Evolutionary conservation across 1,140 invertebrate species (phyloP).

Genomic region (Bombus haemorrhoidalis): DNA sequence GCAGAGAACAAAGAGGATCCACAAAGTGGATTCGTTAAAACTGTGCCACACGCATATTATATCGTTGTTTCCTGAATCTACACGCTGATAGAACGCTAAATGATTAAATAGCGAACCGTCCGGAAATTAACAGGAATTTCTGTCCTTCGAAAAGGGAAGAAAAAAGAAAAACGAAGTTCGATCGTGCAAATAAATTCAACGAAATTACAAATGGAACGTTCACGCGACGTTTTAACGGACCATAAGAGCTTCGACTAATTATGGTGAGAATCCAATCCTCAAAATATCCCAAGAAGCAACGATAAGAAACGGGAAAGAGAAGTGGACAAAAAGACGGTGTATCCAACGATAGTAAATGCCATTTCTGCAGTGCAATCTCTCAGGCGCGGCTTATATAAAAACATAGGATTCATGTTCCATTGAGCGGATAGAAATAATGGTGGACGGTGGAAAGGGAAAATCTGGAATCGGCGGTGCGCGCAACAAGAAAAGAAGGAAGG

Average conservation of each 20-base stretch:
- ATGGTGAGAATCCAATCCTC: neutral
- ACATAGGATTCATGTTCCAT: slow-evolving; percentile 57
- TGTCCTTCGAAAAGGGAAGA: too few species aligned
- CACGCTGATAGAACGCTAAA: neutral
- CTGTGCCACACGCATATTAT: neutral
- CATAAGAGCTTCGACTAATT: too few species aligned
- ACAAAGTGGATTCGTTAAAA: too few species aligned
- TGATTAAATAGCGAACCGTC: neutral
- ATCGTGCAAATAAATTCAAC: too few species aligned
- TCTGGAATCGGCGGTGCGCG: slow-evolving; percentile 16
- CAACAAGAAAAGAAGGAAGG: slow-evolving; percentile 5
- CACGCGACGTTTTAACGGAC: too few species aligned
- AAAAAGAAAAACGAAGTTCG: too few species aligned
- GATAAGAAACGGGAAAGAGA: neutral
- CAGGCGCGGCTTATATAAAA: slow-evolving; percentile 31
- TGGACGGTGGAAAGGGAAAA: slow-evolving; percentile 13
- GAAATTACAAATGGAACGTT: too few species aligned
- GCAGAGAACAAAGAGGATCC: too few species aligned
- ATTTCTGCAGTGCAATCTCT: slow-evolving; percentile 25
- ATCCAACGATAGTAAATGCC: slow-evolving; percentile 6
- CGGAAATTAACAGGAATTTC: neutral
- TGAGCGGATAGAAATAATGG: slow-evolving; percentile 61
- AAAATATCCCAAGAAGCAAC: neutral
- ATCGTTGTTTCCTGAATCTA: neutral
- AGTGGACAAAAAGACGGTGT: neutral